A percentile compares a stretch with the other conserved stretches of the same genome.
These are phyloP conservation scores for Marcusenius ussheri DNA, from an alignment of 2,113 vertebrate species.

Conservation along the genomic window DNA sequence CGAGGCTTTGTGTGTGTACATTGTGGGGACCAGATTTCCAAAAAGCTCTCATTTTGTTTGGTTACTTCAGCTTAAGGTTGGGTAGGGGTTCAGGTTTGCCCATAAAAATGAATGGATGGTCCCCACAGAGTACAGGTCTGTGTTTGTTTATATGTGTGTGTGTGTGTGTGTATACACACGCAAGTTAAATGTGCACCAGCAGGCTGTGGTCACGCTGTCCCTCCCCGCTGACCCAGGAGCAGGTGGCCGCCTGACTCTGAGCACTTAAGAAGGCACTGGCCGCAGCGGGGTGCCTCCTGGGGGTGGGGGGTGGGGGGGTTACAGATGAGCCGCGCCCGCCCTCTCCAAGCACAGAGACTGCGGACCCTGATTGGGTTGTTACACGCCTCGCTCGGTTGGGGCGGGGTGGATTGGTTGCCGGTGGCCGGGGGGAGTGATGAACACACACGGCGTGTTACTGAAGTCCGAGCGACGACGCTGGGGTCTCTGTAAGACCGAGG, in stretches of 20 bases:
- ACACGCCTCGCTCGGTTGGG: not conserved
- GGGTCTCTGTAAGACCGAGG: not conserved
- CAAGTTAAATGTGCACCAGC: slow-evolving; percentile 8
- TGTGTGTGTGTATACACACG: not conserved
- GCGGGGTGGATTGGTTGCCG: not conserved
- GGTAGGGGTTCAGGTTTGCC: not conserved
- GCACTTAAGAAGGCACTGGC: not conserved
- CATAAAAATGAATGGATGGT: not conserved
- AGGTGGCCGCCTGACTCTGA: not conserved
- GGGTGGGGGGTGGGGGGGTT: not conserved
- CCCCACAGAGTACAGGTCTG: not conserved
- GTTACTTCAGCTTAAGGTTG: not conserved
- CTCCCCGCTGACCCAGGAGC: not conserved
- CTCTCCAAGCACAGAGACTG: not conserved
- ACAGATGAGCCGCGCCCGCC: not conserved
- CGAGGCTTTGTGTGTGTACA: not conserved
- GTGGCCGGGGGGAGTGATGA: not conserved
- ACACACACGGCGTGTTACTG: not conserved
- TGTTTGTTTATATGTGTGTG: not conserved
- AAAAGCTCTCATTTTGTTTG: not conserved
- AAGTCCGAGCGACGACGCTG: not conserved
- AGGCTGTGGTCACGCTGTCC: not conserved
- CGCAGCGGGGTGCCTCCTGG: not conserved
- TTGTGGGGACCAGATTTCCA: not conserved
- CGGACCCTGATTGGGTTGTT: not conserved